These are phyloP conservation scores for Cephus runcator DNA, from an alignment of 2,888 invertebrate genomes.

Conservation along the genomic window DNA sequence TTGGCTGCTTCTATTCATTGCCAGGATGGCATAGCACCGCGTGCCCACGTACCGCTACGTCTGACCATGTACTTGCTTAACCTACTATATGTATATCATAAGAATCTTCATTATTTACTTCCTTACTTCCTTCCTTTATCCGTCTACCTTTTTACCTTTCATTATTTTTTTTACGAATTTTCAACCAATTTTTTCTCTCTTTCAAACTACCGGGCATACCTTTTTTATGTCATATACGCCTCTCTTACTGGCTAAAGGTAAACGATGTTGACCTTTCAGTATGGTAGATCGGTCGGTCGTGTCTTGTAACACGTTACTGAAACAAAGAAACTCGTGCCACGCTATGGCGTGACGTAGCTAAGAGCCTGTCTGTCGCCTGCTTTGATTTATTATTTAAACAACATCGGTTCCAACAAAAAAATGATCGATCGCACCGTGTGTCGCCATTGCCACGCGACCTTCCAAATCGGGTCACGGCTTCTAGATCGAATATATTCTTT, in stretches of 20 bases:
- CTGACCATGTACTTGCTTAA: neutral
- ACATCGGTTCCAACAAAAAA: slow-evolving; percentile 5
- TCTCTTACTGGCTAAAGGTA: neutral
- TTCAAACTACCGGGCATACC: neutral
- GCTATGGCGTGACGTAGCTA: neutral
- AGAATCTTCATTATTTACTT: neutral
- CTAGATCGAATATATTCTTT: neutral
- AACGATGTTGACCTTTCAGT: neutral
- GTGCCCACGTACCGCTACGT: slow-evolving; percentile 3
- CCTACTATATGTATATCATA: neutral
- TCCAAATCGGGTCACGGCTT: slow-evolving; percentile 2
- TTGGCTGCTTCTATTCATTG: slow-evolving; percentile 13
- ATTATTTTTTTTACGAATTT: neutral
- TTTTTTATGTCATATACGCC: neutral
- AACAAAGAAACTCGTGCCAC: neutral
- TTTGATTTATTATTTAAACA: slow-evolving; percentile 23
- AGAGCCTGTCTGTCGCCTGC: slow-evolving; percentile 7
- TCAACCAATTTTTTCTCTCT: neutral
- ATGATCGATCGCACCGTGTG: slow-evolving; percentile 15
- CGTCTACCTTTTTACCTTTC: neutral
- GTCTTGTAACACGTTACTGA: neutral
- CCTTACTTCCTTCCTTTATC: neutral
- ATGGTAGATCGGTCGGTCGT: neutral
- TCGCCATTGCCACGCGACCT: neutral
- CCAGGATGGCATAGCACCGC: neutral